Conservation (phyloP, 2,888 invertebrate genomes). For the Cerastis rubricosa region DNA sequence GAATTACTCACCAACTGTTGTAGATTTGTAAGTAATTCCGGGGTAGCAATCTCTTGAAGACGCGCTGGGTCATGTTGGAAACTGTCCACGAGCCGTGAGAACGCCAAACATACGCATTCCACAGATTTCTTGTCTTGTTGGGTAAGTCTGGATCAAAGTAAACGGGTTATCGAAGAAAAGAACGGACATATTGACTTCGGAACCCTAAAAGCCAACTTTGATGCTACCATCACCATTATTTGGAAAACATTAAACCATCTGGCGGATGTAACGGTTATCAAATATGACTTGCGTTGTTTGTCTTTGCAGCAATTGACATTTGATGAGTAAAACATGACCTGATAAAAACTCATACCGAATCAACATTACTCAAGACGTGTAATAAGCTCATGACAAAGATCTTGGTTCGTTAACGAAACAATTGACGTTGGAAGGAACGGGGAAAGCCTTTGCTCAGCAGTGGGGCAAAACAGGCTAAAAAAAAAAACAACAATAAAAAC, state of each 20-base stretch:
- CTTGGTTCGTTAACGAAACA: too few relatives aligned
- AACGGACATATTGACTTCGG: background rate
- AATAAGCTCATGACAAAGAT: too few relatives aligned
- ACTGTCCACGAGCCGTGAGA: constrained; percentile 98
- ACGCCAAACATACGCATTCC: constrained; percentile 98
- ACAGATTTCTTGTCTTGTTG: constrained; percentile 99
- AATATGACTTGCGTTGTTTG: constrained; percentile 11
- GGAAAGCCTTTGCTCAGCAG: fast-evolving
- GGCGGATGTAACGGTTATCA: background rate
- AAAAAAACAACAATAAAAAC: too few relatives aligned
- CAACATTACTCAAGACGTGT: too few relatives aligned
- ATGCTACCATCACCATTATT: background rate
- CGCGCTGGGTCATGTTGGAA: constrained; percentile 97
- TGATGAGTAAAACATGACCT: background rate
- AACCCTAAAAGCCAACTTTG: background rate
- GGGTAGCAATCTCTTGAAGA: constrained; percentile 98
- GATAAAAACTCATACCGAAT: too few relatives aligned
- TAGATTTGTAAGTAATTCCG: constrained; percentile 97
- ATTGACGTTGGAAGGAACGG: background rate
- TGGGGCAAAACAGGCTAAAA: too few relatives aligned
- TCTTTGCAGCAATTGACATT: background rate
- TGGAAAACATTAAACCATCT: background rate
- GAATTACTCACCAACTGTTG: constrained; percentile 94
- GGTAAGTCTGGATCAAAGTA: constrained; percentile 89
- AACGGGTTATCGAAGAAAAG: background rate